Evolutionary conservation across 1,140 invertebrate genomes (phyloP).

Genomic region (Oscheius sp.): DNA sequence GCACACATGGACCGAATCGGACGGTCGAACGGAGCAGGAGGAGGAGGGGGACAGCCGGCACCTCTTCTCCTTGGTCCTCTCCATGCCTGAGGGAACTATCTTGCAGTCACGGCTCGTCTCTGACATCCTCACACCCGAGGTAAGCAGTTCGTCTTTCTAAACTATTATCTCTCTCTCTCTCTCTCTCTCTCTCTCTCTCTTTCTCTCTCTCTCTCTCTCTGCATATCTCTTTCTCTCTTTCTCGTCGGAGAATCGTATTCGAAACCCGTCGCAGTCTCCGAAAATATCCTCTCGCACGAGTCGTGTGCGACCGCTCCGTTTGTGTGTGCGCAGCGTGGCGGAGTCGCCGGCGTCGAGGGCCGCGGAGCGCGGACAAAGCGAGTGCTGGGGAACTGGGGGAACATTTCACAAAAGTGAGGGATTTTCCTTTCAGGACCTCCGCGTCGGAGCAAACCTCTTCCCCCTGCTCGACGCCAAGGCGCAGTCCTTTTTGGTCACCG

Average conservation of each 20-base stretch:
- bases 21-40: not conserved
- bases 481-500: constrained; percentile 29
- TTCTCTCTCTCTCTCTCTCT: not conserved
- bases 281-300: not conserved
- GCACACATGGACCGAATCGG: constrained; percentile 26
- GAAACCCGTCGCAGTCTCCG: not conserved
- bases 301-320: not conserved
- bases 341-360: not conserved
- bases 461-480: constrained; percentile 18
- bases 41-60: not conserved
- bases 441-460: constrained; percentile 13
- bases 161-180: not conserved
- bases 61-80: constrained; percentile 2
- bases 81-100: constrained; percentile 14
- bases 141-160: not conserved
- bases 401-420: too few relatives aligned
- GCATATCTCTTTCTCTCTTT: not conserved
- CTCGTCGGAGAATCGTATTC: too few relatives aligned
- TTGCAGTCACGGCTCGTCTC: not conserved
- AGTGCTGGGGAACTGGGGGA: too few relatives aligned
- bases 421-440: constrained; percentile 18
- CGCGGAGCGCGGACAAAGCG: not conserved
- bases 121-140: constrained; percentile 7
- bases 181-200: not conserved
- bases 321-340: constrained; percentile 10